Percentiles rank a stretch among this genome's conserved stretches.
These are phyloP conservation scores for Clytia hemisphaerica DNA, from an alignment of 30 jellyfish, hydroid and myxozoan genomes.

Conservation along the genomic window DNA sequence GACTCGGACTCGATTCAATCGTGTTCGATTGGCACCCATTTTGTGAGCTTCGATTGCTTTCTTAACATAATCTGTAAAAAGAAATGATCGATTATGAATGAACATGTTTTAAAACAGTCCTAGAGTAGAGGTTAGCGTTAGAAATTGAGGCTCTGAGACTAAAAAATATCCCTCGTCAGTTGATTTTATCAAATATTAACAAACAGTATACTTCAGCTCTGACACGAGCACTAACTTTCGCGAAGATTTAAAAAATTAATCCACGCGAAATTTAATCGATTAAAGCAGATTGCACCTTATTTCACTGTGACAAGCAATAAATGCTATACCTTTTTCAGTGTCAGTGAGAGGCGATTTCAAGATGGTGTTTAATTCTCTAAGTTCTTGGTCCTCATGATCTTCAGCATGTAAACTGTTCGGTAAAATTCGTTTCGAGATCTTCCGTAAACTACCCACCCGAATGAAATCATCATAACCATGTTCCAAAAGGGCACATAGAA, in stretches of 20 bases:
- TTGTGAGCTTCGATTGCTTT: conserved; percentile 48
- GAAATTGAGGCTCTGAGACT: no score
- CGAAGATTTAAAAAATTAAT: no score
- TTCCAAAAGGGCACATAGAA: conserved; percentile 29
- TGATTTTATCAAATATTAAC: no score
- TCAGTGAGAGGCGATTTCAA: conserved; percentile 31
- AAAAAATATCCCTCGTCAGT: no score
- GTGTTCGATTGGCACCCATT: conserved; percentile 36
- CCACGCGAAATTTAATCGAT: neutral
- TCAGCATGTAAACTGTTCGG: conserved; percentile 59
- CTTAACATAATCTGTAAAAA: conserved; percentile 15
- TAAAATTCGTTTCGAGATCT: conserved; percentile 48
- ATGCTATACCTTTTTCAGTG: conserved; percentile 19
- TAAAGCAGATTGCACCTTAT: neutral
- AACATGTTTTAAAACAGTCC: no score
- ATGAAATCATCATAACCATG: conserved; percentile 46
- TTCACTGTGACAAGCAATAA: neutral
- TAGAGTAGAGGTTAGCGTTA: no score
- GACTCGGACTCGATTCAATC: conserved; percentile 30
- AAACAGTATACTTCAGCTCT: no score
- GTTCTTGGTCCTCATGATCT: conserved; percentile 43
- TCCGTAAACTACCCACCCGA: conserved; percentile 55
- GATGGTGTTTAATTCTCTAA: conserved; percentile 41
- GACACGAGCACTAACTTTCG: no score
- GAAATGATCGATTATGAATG: no score